These are phyloP conservation scores for Argyrosomus japonicus DNA, from an alignment of 2,113 vertebrate species.

Conservation along the genomic window DNA sequence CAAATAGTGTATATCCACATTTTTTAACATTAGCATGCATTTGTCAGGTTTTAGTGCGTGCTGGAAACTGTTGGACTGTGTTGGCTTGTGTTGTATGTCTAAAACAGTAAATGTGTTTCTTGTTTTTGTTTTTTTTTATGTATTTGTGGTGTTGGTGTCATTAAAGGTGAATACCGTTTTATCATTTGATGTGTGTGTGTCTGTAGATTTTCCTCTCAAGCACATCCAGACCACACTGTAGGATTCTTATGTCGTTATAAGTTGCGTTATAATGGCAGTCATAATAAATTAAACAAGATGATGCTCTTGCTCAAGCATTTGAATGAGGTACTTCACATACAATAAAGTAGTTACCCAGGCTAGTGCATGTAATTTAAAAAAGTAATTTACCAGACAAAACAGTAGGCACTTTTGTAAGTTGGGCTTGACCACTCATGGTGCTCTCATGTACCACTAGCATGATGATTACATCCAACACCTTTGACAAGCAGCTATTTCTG, in stretches of 20 bases:
- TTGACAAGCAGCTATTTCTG: conserved; percentile 18
- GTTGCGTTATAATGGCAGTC: background rate
- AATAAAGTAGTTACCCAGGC: background rate
- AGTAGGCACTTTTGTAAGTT: background rate
- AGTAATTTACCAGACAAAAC: background rate
- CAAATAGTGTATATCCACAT: too few species aligned
- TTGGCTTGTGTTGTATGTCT: too few species aligned
- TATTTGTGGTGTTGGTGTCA: too few species aligned
- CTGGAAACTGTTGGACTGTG: too few species aligned
- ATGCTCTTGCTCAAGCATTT: background rate
- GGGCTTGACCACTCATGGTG: background rate
- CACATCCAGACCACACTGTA: too few species aligned
- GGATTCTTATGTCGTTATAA: background rate
- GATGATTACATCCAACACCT: conserved; percentile 25
- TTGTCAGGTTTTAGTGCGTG: too few species aligned
- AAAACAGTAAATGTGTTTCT: too few species aligned
- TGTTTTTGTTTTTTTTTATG: too few species aligned
- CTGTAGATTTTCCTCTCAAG: too few species aligned
- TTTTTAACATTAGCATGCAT: too few species aligned
- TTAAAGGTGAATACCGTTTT: too few species aligned
- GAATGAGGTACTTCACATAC: background rate
- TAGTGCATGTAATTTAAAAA: background rate
- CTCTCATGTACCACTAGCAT: background rate
- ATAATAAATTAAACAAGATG: background rate
- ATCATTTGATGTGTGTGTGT: too few species aligned